These are phyloP conservation scores for Sceloporus tristichus DNA, from an alignment of 2,113 vertebrate genomes.

Conservation along the genomic window DNA sequence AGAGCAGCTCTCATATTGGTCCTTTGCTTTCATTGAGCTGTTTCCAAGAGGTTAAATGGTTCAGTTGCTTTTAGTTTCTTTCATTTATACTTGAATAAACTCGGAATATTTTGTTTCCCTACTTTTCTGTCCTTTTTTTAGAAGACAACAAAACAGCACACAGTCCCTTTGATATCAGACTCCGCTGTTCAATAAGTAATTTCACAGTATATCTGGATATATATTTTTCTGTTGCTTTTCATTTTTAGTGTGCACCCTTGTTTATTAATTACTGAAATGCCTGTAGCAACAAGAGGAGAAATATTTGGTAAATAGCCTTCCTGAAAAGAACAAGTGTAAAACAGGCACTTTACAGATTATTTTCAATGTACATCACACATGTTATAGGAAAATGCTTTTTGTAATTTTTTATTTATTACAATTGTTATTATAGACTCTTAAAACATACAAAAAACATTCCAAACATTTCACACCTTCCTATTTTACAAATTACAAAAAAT, in stretches of 20 bases:
- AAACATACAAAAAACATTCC: too few species aligned
- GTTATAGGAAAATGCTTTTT: background rate
- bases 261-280: conserved; percentile 68
- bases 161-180: conserved; percentile 52
- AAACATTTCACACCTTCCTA: too few species aligned
- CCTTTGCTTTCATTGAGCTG: conserved; percentile 53
- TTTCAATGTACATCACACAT: background rate
- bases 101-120: conserved; percentile 51
- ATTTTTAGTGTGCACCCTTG: conserved; percentile 42
- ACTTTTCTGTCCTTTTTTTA: conserved; percentile 57
- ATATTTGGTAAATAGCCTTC: conserved; percentile 65
- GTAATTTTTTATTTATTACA: background rate
- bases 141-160: conserved; percentile 50
- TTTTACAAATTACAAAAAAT: too few species aligned
- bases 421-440: too few species aligned
- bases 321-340: conserved; percentile 63
- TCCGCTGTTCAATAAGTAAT: conserved; percentile 40
- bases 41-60: conserved; percentile 58
- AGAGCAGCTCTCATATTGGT: conserved; percentile 6
- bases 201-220: conserved; percentile 53
- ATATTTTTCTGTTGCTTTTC: conserved; percentile 27
- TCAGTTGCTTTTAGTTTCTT: conserved; percentile 59
- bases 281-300: conserved; percentile 70
- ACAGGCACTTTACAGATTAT: conserved; percentile 64
- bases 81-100: conserved; percentile 57